Conservation (phyloP, 2,888 invertebrate species). For the Acrobasis suavella region DNA sequence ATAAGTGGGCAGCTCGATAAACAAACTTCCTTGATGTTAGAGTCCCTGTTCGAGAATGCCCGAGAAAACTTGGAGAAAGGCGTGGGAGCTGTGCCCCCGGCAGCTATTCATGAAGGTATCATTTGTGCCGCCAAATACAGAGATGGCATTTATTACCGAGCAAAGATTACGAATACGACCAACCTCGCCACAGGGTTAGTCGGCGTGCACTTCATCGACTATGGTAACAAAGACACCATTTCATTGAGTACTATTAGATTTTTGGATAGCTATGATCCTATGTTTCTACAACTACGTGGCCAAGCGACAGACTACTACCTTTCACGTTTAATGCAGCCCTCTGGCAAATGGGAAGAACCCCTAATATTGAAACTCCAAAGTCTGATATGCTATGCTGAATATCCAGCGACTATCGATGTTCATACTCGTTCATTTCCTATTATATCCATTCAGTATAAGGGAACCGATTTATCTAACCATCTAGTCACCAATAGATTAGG, state of each 20-base stretch:
- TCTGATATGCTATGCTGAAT: slow-evolving; percentile 69
- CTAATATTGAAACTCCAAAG: slow-evolving; percentile 66
- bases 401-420: slow-evolving; percentile 59
- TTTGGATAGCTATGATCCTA: slow-evolving; percentile 76
- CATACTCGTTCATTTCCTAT: slow-evolving; percentile 65
- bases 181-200: slow-evolving; percentile 78
- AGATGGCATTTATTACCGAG: slow-evolving; percentile 85
- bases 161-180: slow-evolving; percentile 78
- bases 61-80: slow-evolving; percentile 70
- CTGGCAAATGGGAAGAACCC: slow-evolving; percentile 80
- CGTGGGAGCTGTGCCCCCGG: slow-evolving; percentile 69
- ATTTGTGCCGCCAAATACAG: slow-evolving; percentile 86
- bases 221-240: slow-evolving; percentile 85
- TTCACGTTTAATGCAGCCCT: slow-evolving; percentile 77
- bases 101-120: slow-evolving; percentile 76
- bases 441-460: slow-evolving; percentile 73
- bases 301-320: slow-evolving; percentile 84
- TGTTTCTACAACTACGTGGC: slow-evolving; percentile 75
- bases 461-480: slow-evolving; percentile 74
- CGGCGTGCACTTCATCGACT: slow-evolving; percentile 86
- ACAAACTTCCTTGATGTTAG: slow-evolving; percentile 79
- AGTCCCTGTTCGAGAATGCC: slow-evolving; percentile 70
- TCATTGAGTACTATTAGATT: slow-evolving; percentile 82
- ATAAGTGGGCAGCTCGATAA: slow-evolving; percentile 88
- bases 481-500: slow-evolving; percentile 72